Percentiles rank a stretch among this genome's conserved stretches.
phyloP scores from a whole-genome alignment of 1,140 invertebrate genomes.

The Heliconius hermathena region DNA sequence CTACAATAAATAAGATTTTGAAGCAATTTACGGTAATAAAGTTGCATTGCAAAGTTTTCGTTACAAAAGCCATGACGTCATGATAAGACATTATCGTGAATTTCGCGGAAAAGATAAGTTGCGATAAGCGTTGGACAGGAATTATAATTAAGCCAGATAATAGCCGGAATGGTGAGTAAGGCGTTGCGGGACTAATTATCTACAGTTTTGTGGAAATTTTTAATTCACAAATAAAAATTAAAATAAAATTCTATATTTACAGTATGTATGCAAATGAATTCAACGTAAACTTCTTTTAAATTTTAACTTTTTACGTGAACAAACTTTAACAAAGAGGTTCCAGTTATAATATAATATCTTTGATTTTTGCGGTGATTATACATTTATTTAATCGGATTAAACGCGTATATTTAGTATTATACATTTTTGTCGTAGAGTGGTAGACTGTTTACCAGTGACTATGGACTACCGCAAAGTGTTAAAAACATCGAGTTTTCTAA shows the following conservation, averaged over 20 bases:
- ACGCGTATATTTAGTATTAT: too few species aligned
- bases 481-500: too few species aligned
- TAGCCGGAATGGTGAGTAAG: conserved; percentile 29
- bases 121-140: conserved; percentile 45
- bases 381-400: too few species aligned
- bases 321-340: too few species aligned
- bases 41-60: conserved; percentile 5
- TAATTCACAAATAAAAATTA: not conserved
- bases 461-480: too few species aligned
- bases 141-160: conserved; percentile 47
- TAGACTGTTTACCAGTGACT: too few species aligned
- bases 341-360: too few species aligned
- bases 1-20: not conserved
- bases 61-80: conserved; percentile 36
- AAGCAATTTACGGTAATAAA: not conserved
- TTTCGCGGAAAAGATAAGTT: conserved; percentile 50
- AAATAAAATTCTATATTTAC: not conserved
- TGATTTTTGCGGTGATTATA: too few species aligned
- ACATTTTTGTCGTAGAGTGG: too few species aligned
- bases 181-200: conserved; percentile 25
- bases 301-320: not conserved
- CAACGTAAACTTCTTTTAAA: not conserved
- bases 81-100: conserved; percentile 32
- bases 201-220: conserved; percentile 25
- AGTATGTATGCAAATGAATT: not conserved